Conservation (phyloP, 2,797 vertebrate genomes). For the Nannoperca australis region DNA sequence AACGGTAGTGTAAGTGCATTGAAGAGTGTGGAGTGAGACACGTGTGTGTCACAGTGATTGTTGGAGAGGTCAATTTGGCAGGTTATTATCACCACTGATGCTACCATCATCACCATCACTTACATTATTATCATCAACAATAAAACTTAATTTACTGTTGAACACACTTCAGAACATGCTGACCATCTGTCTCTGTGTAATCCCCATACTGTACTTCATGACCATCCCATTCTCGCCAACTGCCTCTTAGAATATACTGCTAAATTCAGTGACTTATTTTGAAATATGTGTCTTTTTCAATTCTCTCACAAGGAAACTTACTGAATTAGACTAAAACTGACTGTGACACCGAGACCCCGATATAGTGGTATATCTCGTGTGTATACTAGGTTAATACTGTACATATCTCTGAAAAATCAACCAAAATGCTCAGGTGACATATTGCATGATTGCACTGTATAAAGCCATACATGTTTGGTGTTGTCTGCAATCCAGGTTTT, state of each 20-base stretch:
- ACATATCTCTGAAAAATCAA: constrained; percentile 11
- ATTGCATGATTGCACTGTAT: too few relatives aligned
- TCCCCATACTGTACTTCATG: constrained; percentile 40
- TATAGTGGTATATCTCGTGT: neutral
- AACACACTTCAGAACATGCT: constrained; percentile 48
- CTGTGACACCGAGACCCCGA: constrained; percentile 8
- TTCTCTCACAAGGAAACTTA: constrained; percentile 15
- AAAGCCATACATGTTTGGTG: too few relatives aligned
- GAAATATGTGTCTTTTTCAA: constrained; percentile 12
- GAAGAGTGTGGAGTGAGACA: constrained; percentile 24
- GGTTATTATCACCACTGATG: constrained; percentile 45
- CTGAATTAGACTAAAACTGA: constrained; percentile 1
- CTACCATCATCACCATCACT: constrained; percentile 34
- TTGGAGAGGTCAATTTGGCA: constrained; percentile 56
- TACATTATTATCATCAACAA: constrained; percentile 29
- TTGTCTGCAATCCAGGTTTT: too few relatives aligned
- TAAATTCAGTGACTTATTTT: constrained; percentile 18
- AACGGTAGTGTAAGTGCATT: constrained; percentile 33
- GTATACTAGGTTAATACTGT: constrained; percentile 1
- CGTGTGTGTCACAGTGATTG: constrained; percentile 35
- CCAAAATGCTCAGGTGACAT: neutral
- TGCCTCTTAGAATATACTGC: constrained; percentile 28
- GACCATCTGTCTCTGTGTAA: constrained; percentile 51
- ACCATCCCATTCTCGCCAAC: constrained; percentile 22
- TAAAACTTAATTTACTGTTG: constrained; percentile 58